phyloP scores from a whole-genome alignment of 2,888 invertebrate species.

The Rosalia funebris region DNA sequence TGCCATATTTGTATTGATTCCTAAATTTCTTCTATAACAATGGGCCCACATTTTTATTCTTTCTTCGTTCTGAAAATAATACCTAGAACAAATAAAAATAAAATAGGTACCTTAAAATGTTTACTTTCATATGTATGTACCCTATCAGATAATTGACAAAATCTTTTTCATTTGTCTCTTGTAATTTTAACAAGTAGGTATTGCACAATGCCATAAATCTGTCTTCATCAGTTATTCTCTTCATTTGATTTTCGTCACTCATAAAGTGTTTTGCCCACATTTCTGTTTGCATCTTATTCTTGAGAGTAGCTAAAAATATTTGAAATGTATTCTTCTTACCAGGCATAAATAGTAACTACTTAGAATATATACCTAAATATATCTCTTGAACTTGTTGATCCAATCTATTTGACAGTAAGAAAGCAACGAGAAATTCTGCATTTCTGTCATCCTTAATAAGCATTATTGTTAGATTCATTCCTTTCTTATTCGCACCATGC shows the following conservation, averaged over 20 bases:
- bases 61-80: conserved; percentile 41
- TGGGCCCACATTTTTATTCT: conserved; percentile 43
- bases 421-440: conserved; percentile 35
- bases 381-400: conserved; percentile 34
- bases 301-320: conserved; percentile 37
- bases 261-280: conserved; percentile 37
- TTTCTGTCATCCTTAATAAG: conserved; percentile 38
- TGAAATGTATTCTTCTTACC: conserved; percentile 22
- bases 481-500: conserved; percentile 33
- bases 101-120: conserved; percentile 7
- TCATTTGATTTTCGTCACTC: conserved; percentile 37
- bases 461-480: conserved; percentile 27
- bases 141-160: conserved; percentile 39
- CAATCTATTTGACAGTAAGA: conserved; percentile 33
- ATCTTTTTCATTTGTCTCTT: conserved; percentile 37
- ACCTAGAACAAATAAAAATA: conserved; percentile 32
- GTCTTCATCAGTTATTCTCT: conserved; percentile 31
- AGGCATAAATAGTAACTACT: conserved; percentile 28
- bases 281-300: conserved; percentile 26
- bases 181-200: conserved; percentile 38
- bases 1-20: conserved; percentile 44
- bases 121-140: conserved; percentile 20
- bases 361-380: conserved; percentile 35
- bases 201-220: conserved; percentile 36
- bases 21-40: conserved; percentile 38